Evolutionary conservation across 2,797 vertebrate species (phyloP), one percentile per base, ranked within the genome.

Genomic region (Chloroceryle amazona): DNA sequence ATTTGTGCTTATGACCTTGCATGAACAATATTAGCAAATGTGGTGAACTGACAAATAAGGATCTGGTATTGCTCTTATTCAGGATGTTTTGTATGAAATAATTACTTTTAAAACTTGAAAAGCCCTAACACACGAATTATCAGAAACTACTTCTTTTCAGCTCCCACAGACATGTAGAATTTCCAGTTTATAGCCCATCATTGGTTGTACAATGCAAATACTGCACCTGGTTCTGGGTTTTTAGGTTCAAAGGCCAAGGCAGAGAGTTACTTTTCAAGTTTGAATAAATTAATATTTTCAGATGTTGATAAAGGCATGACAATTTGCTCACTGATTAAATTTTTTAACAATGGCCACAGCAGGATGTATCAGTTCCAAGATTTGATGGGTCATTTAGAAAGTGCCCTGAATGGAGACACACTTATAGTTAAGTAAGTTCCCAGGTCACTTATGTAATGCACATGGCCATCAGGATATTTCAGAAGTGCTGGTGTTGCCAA

Each of bases 391-490:
- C 39, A 25, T n/a, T 55, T 37, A 11, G 42, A 60, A 81, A 94
- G 17, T 35, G 10, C 8, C n/a, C 57, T 66, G 41, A 73, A 70
- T 12, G 22, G 25, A 65, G 16, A 55, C 9, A 2, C 2, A 46
- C 70, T 44, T 79, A 71, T 22, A 66, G 14, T 25, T 81, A 26
- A 39, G 20, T 14, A 37, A 41, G 39, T 65, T 86, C 33, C 37
- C 19, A 54, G 11, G 26, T 71, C 51, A 76, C 33, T 81, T 85
- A 66, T 23, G 11, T 93, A 42, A 41, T 22, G 17, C 18, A 51
- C 0, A 0, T 47, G 26, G 37, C 21, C 16, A 20, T 9, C 16
- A 60, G 31, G 6, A 14, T 67, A 25, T 70, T 79, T 84, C 22
- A 21, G 28, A 92, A 84, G 3, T 11, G 22, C 23, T 1, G 0